These are phyloP conservation scores for Terebella lapidaria DNA, from an alignment of 2,888 invertebrate genomes.

Conservation along the genomic window DNA sequence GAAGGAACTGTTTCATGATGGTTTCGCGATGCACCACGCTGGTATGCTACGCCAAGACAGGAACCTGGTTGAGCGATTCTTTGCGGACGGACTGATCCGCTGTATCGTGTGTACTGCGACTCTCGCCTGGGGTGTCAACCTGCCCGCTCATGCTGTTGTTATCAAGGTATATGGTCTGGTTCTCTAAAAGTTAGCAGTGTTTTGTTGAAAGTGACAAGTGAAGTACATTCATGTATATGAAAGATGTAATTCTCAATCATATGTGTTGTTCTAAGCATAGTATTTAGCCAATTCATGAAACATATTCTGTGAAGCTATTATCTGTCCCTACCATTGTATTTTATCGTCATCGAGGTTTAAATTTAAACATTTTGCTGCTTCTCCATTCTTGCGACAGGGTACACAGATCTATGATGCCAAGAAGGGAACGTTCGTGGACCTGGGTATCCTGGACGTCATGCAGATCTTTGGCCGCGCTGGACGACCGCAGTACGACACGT, in stretches of 20 bases:
- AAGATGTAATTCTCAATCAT: too few species aligned
- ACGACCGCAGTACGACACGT: slow-evolving; percentile 88
- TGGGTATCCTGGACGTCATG: slow-evolving; percentile 89
- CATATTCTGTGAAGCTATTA: too few species aligned
- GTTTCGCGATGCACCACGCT: slow-evolving; percentile 93
- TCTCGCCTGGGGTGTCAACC: slow-evolving; percentile 98
- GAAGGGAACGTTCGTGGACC: slow-evolving; percentile 85
- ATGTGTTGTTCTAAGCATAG: too few species aligned
- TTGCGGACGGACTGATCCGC: slow-evolving; percentile 79
- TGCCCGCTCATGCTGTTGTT: slow-evolving; percentile 96
- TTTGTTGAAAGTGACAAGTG: neutral
- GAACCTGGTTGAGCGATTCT: slow-evolving; percentile 73
- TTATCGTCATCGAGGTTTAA: too few species aligned
- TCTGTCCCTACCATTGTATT: too few species aligned
- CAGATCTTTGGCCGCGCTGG: slow-evolving; percentile 96
- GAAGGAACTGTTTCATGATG: slow-evolving; percentile 76
- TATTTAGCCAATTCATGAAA: too few species aligned
- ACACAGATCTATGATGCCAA: slow-evolving; percentile 97
- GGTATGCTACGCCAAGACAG: slow-evolving; percentile 87
- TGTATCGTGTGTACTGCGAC: slow-evolving; percentile 94
- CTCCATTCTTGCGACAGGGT: slow-evolving; percentile 65
- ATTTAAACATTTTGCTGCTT: too few species aligned
- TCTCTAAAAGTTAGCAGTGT: neutral
- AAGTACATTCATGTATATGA: too few species aligned
- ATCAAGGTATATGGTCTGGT: slow-evolving; percentile 67